These are phyloP conservation scores for Zenarchopterus dispar DNA, from an alignment of 2,797 vertebrate genomes.

Conservation along the genomic window DNA sequence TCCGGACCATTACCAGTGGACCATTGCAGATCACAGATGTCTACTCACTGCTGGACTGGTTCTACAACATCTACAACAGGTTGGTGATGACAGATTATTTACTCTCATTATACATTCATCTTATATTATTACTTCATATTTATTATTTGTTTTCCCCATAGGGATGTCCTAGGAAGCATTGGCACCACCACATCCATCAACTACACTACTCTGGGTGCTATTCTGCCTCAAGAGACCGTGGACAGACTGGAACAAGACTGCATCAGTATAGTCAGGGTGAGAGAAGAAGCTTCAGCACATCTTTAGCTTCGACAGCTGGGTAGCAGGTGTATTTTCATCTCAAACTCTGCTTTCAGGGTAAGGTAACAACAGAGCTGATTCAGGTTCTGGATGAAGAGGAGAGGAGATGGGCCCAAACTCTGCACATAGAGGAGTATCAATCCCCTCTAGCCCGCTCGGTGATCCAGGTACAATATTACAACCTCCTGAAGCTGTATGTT, in stretches of 20 bases:
- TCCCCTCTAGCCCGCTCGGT: conserved; percentile 79
- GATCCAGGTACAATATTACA: conserved; percentile 75
- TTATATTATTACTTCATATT: not conserved
- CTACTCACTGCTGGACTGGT: conserved; percentile 92
- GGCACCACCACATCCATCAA: conserved; percentile 84
- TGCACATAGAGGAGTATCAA: conserved; percentile 84
- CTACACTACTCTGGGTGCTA: conserved; percentile 83
- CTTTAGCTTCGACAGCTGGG: not conserved
- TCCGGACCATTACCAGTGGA: conserved; percentile 79
- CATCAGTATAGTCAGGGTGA: conserved; percentile 87
- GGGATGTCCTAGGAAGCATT: conserved; percentile 89
- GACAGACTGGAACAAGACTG: conserved; percentile 88
- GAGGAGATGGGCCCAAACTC: conserved; percentile 81
- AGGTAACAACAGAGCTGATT: conserved; percentile 81
- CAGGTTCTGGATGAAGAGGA: conserved; percentile 86
- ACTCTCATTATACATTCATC: not conserved
- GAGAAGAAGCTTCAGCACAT: not conserved
- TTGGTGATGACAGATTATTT: not conserved
- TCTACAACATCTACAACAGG: conserved; percentile 93
- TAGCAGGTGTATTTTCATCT: not conserved
- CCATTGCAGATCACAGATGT: conserved; percentile 87
- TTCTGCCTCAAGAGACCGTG: conserved; percentile 86
- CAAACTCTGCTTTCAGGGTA: conserved; percentile 71
- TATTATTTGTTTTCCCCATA: conserved; percentile 48
- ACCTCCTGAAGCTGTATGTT: too few relatives aligned